Evolutionary conservation across 2,888 invertebrate species (phyloP), one percentile per base, ranked within the genome.

Genomic region (Barypeithes pellucidus): DNA sequence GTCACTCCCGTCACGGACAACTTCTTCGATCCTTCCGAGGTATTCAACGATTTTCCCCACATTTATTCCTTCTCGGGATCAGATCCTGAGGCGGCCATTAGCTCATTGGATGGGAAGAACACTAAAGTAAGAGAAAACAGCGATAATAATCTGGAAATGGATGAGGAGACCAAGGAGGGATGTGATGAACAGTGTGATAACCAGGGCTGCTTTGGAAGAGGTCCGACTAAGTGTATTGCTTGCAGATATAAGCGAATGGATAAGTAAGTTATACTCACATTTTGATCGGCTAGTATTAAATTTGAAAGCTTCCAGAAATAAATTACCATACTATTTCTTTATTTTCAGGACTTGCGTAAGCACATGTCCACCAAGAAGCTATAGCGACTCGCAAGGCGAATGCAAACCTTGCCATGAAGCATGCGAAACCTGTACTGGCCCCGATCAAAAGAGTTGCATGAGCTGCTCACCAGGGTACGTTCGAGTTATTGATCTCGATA

Each of bases 381-480:
- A 92, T 81, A 92, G 93, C 0, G 94, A 94, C 82, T 91, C 93
- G 80, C 93, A 92, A 47, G 93, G 92, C 50, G 90, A 92, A 20
- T 96, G 96, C 81, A 93, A 93, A 90, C 93, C 94, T 0, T 97
- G 96, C 81, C 95, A 96, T 82, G 94, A 95, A 82, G 94, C 95
- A 12, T 97, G 96, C 82, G 93, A 94, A 83, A 95, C 94, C 14
- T 97, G 96, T 81, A 94, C 94, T 22, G 96, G 96, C 7, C 92
- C 95, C 3, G 94, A 95, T 11, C 94, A 94, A 83, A 94, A 95
- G 83, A 94, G 94, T 66, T 96, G 96, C 82, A 87, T 95, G 52
- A 92, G 93, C 1, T 96, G 96, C 85, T 93, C 94, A 0, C 94
- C 94, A 3, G 94, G 93, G 57, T 94, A 95, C 84, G 89, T 95